phyloP scores from a whole-genome alignment of 2,113 vertebrate species.

The Hassar affinis region DNA sequence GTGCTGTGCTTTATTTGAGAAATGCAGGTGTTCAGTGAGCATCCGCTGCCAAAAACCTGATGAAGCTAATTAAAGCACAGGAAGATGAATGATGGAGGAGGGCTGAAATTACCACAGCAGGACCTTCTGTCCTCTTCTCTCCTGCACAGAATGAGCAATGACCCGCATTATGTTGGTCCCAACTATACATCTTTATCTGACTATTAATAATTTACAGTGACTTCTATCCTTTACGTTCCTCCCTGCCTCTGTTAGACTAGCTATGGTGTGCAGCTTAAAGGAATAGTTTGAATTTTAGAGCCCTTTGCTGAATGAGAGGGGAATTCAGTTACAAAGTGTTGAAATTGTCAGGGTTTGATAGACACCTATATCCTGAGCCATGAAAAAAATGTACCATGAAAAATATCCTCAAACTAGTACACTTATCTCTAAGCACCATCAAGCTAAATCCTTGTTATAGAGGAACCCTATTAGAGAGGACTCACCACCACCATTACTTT shows the following conservation, averaged over 20 bases:
- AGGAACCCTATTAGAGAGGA: neutral
- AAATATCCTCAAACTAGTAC: neutral
- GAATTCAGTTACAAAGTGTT: neutral
- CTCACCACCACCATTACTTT: neutral
- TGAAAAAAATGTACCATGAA: no score
- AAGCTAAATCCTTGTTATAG: neutral
- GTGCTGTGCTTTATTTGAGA: slow-evolving; percentile 11
- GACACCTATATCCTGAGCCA: neutral
- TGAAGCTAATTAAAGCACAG: slow-evolving; percentile 52
- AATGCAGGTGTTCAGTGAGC: slow-evolving; percentile 25
- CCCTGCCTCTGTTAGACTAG: neutral
- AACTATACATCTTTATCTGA: slow-evolving; percentile 39
- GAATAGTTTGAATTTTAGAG: neutral
- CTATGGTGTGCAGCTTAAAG: neutral
- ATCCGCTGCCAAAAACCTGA: slow-evolving; percentile 44
- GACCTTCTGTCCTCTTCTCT: slow-evolving; percentile 32
- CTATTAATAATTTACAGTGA: slow-evolving; percentile 22
- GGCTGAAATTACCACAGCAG: slow-evolving; percentile 40
- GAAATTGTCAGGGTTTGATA: neutral
- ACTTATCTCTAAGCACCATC: neutral
- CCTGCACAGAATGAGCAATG: slow-evolving; percentile 38
- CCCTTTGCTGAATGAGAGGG: neutral
- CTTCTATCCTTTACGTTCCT: neutral
- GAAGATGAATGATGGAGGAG: slow-evolving; percentile 40
- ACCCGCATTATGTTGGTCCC: slow-evolving; percentile 15